Percentiles rank a stretch among this genome's conserved stretches.
These are phyloP conservation scores for Loxodonta africana DNA, from an alignment of 2,113 vertebrate genomes.

Conservation along the genomic window DNA sequence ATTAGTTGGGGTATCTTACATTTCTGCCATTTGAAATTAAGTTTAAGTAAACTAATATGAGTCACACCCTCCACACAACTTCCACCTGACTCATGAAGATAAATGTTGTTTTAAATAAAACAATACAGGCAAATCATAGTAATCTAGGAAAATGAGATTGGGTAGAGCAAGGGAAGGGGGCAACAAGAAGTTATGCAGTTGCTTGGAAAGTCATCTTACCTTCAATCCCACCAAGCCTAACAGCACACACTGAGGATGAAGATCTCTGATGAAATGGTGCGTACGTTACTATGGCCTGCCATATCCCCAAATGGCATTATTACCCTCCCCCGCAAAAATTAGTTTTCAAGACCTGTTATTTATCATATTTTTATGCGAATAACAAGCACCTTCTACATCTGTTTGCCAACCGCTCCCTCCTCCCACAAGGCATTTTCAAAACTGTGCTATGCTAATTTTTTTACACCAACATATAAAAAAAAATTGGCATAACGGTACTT, in stretches of 20 bases:
- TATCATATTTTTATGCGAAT: no score
- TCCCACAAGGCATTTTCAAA: no score
- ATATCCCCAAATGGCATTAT: background rate
- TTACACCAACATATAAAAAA: no score
- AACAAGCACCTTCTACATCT: no score
- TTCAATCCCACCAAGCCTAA: background rate
- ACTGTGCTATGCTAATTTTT: no score
- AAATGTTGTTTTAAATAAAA: conserved; percentile 28
- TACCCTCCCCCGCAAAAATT: background rate
- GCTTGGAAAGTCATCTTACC: background rate
- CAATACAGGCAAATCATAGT: background rate
- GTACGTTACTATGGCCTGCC: background rate
- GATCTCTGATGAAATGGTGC: background rate
- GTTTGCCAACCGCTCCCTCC: no score
- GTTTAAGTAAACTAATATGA: background rate
- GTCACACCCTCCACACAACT: background rate
- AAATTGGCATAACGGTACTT: no score
- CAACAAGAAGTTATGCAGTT: background rate
- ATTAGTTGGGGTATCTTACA: background rate
- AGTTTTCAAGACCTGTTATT: background rate
- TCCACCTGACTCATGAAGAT: background rate
- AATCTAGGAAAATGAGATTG: background rate
- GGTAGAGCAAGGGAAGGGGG: accelerated
- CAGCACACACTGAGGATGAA: background rate
- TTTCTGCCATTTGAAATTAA: conserved; percentile 24